Evolutionary conservation across 1,140 invertebrate genomes (phyloP), one percentile per base, ranked within the genome.

Genomic region (Sycobia sp.): DNA sequence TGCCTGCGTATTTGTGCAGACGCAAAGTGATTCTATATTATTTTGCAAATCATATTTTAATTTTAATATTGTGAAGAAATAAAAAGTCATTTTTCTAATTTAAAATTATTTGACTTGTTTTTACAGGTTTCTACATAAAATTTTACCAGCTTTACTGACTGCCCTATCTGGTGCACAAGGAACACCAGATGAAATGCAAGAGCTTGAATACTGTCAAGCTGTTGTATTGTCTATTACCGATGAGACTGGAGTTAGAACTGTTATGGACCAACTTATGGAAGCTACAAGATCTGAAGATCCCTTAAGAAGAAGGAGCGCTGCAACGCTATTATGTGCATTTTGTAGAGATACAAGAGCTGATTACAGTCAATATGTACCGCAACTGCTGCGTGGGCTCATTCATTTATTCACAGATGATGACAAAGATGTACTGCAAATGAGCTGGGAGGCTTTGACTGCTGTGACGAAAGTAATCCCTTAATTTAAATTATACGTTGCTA

Each of bases 161-260:
- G 90, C 94, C 11, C 80, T 97, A 5, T 86, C 84, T 0, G 87
- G 87, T 64, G 86, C 87, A 14, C 88, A 90, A 67, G 89, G 87
- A 36, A 88, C 88, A 14, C 82, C 86, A 7, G 84, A 88, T 55
- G 91, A 94, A 79, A 78, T 85, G 18, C 85, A 88, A 66, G 91
- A 97, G 80, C 76, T 96, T n/a, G 92, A 94, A 71, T 94, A 98
- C 77, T 98, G 96, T 77, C 90, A 96, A 76, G 87, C 91, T 39
- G 95, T 99, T 7, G 88, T 99, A 47, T 79, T 98, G 62, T 95
- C 96, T 0, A 91, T 96, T 3, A 86, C 86, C 0, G 93, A 96
- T 73, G 92, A 97, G 73, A 86, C 88, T 43, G 95, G 95, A 22
- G 89, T 97, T 1, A 84, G 93, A 50, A 89, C 90, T 43, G 90